Evolutionary conservation across 2,797 vertebrate species (phyloP).

Genomic region (Acanthurus lineatus): DNA sequence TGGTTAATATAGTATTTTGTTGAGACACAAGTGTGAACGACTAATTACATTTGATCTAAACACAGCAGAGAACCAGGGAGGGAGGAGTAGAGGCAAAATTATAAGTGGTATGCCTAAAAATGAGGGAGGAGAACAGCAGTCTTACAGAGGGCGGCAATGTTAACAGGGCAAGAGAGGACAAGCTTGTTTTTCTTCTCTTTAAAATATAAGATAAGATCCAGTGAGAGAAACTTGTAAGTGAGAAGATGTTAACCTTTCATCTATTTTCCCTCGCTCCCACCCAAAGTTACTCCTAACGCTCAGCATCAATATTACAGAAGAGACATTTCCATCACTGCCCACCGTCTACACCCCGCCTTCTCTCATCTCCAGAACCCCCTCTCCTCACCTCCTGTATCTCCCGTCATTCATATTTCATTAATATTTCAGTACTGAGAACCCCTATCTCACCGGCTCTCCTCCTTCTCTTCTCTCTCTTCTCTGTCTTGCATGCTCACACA

Average conservation of each 20-base stretch:
- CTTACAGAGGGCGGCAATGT: background rate
- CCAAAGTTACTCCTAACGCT: slow-evolving; percentile 34
- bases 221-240: background rate
- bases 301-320: slow-evolving; percentile 58
- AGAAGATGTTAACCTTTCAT: slow-evolving; percentile 41
- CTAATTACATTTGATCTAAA: background rate
- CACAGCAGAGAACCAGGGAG: background rate
- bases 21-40: background rate
- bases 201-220: background rate
- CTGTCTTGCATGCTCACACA: slow-evolving; percentile 37
- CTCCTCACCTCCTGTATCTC: slow-evolving; percentile 25
- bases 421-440: slow-evolving; percentile 66
- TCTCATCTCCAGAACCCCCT: slow-evolving; percentile 1
- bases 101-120: background rate
- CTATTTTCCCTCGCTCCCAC: slow-evolving; percentile 1
- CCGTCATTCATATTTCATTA: slow-evolving; percentile 70
- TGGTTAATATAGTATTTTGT: background rate
- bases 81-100: background rate
- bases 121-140: background rate
- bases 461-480: background rate
- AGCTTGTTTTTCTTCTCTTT: background rate
- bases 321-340: slow-evolving; percentile 43
- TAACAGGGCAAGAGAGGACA: background rate
- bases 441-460: slow-evolving; percentile 31
- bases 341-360: background rate